Evolutionary conservation across 2,888 invertebrate genomes (phyloP), one percentile per base, ranked within the genome.

Genomic region (Rhogogaster chlorosoma): DNA sequence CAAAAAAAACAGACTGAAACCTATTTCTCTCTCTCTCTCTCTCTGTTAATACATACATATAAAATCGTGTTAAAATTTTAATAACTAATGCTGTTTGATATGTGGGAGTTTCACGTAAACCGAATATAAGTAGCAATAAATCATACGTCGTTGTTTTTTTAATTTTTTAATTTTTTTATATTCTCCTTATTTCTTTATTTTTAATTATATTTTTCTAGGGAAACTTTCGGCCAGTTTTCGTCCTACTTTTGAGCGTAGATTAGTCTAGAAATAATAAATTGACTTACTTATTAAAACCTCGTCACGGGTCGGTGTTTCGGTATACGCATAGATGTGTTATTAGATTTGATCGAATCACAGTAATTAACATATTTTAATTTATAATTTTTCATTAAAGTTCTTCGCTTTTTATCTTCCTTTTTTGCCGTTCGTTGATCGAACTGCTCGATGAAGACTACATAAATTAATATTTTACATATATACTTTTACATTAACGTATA

Each of bases 181-280:
- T n/a, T n/a, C n/a, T 2, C 3, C 22, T 61, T 12, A 10, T 42
- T 61, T n/a, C 22, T 57, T 22, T 64, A 29, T 64, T 32, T 18
- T 67, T 67, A 10, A 22, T 64, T 22, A 26, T 1, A 12, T 67
- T 67, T 38, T 71, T 73, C 45, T 2, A 0, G 45, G 42, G 73
- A 73, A 73, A 42, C 73, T 73, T 73, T 73, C 73, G 73, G 38
- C 73, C 26, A 42, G 73, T 73, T 45, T 73, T 73, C 42, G 42
- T 73, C 73, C 73, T 29, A 73, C 73, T 38, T 71, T 67, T 67
- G 6, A 10, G 12, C 38, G 26, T 26, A n/a, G 73, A 42, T 73
- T 73, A 26, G 73, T 73, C 42, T 42, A 73, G 73, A 42, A 22
- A 22, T 42, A 73, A 73, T 22, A 42, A 38, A 73, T 26, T 73